Percentiles rank a stretch among this genome's conserved stretches.
These are phyloP conservation scores for Hydrozoanthus tunicans DNA, from an alignment of 64 coral and sea anemone genomes.

Conservation along the genomic window DNA sequence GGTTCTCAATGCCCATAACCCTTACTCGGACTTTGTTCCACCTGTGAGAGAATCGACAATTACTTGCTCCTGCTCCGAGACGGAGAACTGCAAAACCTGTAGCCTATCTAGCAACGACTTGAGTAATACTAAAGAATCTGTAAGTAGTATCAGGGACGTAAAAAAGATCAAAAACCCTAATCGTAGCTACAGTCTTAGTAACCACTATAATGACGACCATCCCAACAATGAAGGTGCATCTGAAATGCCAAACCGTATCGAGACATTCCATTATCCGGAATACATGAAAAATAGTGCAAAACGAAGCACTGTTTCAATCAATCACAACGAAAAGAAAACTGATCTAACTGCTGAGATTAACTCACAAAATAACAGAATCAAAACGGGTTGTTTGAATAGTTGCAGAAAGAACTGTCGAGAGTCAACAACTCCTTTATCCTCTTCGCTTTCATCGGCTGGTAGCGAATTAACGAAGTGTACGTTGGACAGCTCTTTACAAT, in stretches of 20 bases:
- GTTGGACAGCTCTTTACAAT: background rate
- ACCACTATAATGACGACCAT: background rate
- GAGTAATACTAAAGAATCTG: background rate
- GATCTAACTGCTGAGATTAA: background rate
- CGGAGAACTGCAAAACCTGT: constrained; percentile 57
- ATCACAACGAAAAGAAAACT: background rate
- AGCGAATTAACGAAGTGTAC: constrained; percentile 34
- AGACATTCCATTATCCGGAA: background rate
- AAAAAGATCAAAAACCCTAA: background rate
- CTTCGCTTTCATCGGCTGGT: constrained; percentile 7
- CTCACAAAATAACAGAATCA: background rate
- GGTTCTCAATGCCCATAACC: constrained; percentile 75
- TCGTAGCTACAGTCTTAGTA: background rate
- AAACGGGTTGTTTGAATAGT: background rate
- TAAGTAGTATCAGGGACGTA: background rate
- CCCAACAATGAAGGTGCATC: background rate
- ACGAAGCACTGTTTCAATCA: background rate
- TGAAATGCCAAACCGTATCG: background rate
- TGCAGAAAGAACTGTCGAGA: background rate
- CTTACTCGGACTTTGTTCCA: constrained; percentile 88
- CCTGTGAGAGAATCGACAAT: constrained; percentile 82
- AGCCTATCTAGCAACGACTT: background rate
- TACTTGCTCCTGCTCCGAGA: constrained; percentile 66
- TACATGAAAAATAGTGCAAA: background rate
- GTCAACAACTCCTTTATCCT: background rate